Base-by-base conservation (phyloP, 1,140 invertebrate genomes). In the Drosophila equinoxialis region DNA sequence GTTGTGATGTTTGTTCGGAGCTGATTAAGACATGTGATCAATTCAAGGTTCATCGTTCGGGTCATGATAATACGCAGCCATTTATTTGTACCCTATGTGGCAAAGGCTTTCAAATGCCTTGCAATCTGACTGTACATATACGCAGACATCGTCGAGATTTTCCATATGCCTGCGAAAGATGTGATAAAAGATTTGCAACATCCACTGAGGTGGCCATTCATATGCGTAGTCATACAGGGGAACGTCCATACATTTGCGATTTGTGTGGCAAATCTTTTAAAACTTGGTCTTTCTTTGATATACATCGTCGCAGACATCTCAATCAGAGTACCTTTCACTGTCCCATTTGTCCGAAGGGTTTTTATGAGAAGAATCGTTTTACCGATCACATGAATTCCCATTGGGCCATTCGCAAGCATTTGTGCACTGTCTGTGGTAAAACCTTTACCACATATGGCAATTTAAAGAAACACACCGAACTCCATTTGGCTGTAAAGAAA, bases 301-400 rank as follows among this genome's bases (percentile, higher is more conserved):
- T 91, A 8, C 90, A 91, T 63, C 77, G 83, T 1, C 86, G 90
- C 6, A 75, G 76, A n/a, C 90, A 91, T 51, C 82, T 91, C n/a
- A 91, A 91, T 33, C 90, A 91, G 71, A 90, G 90, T 1, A 90
- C 87, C 35, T 91, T 91, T 62, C 82, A 79, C 65, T 91, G 90
- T 57, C 78, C 90, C 37, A 90, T 91, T 33, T 91, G 90, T 55
- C 83, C 85, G 7, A 91, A 91, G 51, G 82, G 82, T 0, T 91
- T 91, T 74, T 91, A 91, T 60, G 90, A 91, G 62, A 90, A 90
- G 62, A 91, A 91, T 41, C 85, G 90, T 37, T 91, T 87, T 37
- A 91, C 90, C 6, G 90, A 91, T 35, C 90, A 91, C 64, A 91
- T 91, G 90, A 91, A 91, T 72, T 76, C 75, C 8, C 90, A 91